phyloP scores from a whole-genome alignment of 1,140 invertebrate genomes.

The Rhopalosiphum maidis region DNA sequence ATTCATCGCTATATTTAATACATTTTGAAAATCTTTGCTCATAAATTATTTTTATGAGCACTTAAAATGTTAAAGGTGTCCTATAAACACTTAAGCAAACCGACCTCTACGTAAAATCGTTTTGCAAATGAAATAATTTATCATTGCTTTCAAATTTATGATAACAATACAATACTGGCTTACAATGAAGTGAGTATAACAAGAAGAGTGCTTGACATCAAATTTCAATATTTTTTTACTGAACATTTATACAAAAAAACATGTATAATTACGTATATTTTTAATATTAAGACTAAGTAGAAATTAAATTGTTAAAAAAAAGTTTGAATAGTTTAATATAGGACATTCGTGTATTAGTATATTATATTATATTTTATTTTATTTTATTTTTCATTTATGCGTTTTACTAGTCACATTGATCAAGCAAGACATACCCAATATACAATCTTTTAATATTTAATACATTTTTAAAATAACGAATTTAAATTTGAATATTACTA shows the following conservation, averaged over 20 bases:
- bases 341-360: too few relatives aligned
- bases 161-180: neutral
- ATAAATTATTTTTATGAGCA: conserved; percentile 14
- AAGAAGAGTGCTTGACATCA: neutral
- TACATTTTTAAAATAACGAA: too few relatives aligned
- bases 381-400: too few relatives aligned
- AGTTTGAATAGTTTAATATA: neutral
- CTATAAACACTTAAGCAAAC: neutral
- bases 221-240: neutral
- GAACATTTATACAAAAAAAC: too few relatives aligned
- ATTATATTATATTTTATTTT: too few relatives aligned
- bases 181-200: neutral
- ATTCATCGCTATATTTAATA: neutral
- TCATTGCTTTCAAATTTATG: conserved; percentile 10
- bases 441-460: too few relatives aligned
- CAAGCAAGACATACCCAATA: too few relatives aligned
- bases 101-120: neutral
- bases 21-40: neutral
- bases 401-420: too few relatives aligned
- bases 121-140: conserved; percentile 8
- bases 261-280: neutral
- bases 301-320: neutral
- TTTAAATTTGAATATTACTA: too few relatives aligned
- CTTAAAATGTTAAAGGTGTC: conserved; percentile 4
- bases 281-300: neutral